Base-by-base conservation (phyloP, 2,888 invertebrate species). In the Alviniconcha strummeri region DNA sequence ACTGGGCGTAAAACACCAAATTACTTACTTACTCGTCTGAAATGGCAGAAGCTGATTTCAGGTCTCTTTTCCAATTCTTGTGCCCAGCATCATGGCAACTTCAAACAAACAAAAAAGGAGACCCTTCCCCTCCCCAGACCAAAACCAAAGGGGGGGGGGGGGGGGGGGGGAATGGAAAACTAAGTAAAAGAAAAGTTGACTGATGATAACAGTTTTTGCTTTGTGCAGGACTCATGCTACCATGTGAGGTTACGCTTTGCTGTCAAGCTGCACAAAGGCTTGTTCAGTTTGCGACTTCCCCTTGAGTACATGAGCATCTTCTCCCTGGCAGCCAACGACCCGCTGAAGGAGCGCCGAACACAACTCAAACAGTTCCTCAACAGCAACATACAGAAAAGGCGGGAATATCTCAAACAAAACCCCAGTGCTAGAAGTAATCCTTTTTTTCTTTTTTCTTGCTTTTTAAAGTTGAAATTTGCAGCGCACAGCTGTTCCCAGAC, bases 281-380 rank as follows among this genome's bases (percentile, higher is more conserved):
- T 96, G 82, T 95, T 96, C 74, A 86, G 91, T 17, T 86, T 94
- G 82, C 90, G 92, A 92, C 95, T 99, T 87, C 99, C 99, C 0
- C 95, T 99, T 83, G 98, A 99, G 94, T 99, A 98, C 94, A 97
- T 99, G 98, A 97, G 98, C 36, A 97, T 97, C 94, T 98, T 99
- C 94, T 97, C 97, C 67, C 94, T 99, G 84, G 97, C 96, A 64
- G 98, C 98, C 0, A 96, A 97, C 87, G 98, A 99, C 94, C 96
- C 96, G 11, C 97, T 98, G 90, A 96, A 96, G 86, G 96, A 97
- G 92, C 94, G 97, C 74, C 96, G 96, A 88, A 87, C 87, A 57
- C 91, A 91, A 84, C 90, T 94, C 80, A 94, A 96, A 85, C 96
- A 96, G 91, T 97, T 96, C 94, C 97, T 98, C 96, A 95, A 96